Percentiles rank a stretch among this genome's conserved stretches.
Conservation (phyloP, 2,888 invertebrate species). For the Bombyx huttoni region DNA sequence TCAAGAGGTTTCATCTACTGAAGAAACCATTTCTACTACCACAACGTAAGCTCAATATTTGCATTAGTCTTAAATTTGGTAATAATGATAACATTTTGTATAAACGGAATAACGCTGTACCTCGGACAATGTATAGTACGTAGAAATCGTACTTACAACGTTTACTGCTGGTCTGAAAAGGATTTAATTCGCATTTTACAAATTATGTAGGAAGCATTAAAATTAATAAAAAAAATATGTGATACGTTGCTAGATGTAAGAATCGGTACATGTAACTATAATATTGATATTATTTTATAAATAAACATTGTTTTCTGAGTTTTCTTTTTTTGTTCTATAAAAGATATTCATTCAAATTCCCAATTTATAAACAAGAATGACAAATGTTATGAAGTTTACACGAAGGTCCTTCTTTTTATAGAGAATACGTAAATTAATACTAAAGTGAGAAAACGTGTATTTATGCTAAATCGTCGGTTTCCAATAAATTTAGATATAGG, state of each 20-base stretch:
- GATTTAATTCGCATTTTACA: too few relatives aligned
- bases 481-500: conserved; percentile 2
- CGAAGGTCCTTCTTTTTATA: conserved; percentile 7
- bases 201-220: background rate
- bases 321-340: background rate
- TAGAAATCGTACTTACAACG: too few relatives aligned
- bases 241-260: background rate
- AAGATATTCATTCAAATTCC: conserved; percentile 1
- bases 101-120: background rate
- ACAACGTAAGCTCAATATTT: conserved; percentile 5
- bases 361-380: background rate
- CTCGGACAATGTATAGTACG: background rate
- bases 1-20: conserved; percentile 14
- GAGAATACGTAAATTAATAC: conserved; percentile 4
- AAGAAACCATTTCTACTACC: conserved; percentile 13
- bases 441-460: conserved; percentile 1
- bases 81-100: background rate
- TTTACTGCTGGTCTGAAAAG: too few relatives aligned
- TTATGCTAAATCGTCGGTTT: conserved; percentile 1
- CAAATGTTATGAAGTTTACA: background rate
- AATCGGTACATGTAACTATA: background rate
- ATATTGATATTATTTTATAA: conserved; percentile 5
- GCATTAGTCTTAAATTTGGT: background rate
- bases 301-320: background rate
- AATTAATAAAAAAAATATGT: background rate